A percentile compares a stretch with the other conserved stretches of the same genome.
Evolutionary conservation across 2,888 invertebrate species (phyloP).

Genomic region (Lasioglossum morio): DNA sequence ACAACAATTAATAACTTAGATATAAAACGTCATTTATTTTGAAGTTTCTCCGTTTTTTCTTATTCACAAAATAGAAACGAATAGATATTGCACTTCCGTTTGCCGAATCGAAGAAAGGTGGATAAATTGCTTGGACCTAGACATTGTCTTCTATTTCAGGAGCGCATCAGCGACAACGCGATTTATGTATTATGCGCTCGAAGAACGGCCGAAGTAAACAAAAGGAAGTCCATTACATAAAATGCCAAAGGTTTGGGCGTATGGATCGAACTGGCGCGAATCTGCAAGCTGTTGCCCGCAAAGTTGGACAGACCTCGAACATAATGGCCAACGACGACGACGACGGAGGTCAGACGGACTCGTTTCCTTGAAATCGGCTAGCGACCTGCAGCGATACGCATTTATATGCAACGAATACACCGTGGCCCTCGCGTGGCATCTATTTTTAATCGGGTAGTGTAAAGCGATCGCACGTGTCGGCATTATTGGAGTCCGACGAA

Average conservation of each 20-base stretch:
- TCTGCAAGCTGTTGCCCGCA: conserved; percentile 27
- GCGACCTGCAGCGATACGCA: conserved; percentile 72
- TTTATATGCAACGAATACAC: conserved; percentile 75
- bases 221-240: not conserved
- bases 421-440: conserved; percentile 65
- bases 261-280: not conserved
- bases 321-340: conserved; percentile 59
- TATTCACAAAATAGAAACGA: not conserved
- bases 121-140: too few relatives aligned
- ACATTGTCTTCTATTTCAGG: too few relatives aligned
- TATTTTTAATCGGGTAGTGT: conserved; percentile 71
- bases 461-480: conserved; percentile 60
- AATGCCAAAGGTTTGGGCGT: not conserved
- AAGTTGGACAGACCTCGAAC: conserved; percentile 66
- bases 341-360: conserved; percentile 69
- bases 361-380: conserved; percentile 78
- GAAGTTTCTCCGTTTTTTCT: not conserved
- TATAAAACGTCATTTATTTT: too few relatives aligned
- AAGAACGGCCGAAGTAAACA: not conserved
- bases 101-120: too few relatives aligned
- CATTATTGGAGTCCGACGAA: conserved; percentile 38
- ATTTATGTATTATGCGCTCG: not conserved
- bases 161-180: not conserved
- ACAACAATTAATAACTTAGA: not conserved
- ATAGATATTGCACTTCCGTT: too few relatives aligned